phyloP scores from a whole-genome alignment of 2,888 invertebrate species.

The Brachylomia viminalis region DNA sequence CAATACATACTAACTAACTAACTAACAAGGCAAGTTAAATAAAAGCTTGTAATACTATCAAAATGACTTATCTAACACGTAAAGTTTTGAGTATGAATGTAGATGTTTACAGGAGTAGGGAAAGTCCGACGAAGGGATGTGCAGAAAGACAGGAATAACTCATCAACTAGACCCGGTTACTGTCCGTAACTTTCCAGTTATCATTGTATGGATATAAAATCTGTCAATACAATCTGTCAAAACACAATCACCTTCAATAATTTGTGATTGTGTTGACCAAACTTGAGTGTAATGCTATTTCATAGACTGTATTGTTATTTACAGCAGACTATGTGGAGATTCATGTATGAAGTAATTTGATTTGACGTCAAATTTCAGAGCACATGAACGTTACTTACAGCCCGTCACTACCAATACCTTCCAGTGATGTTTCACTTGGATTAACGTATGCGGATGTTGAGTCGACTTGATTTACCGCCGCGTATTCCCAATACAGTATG shows the following conservation, averaged over 20 bases:
- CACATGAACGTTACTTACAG: slow-evolving; percentile 25
- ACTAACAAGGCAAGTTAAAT: no score
- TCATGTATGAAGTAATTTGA: slow-evolving; percentile 6
- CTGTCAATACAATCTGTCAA: background rate
- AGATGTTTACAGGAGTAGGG: no score
- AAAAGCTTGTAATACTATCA: no score
- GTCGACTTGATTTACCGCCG: slow-evolving; percentile 67
- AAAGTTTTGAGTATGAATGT: no score
- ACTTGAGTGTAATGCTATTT: background rate
- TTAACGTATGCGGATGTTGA: slow-evolving; percentile 62
- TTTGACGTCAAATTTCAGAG: slow-evolving; percentile 35
- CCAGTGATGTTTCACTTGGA: slow-evolving; percentile 58
- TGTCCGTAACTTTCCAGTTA: no score
- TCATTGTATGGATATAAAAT: no score
- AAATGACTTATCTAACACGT: no score
- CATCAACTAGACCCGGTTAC: no score
- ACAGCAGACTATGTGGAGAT: background rate
- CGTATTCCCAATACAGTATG: slow-evolving; percentile 68
- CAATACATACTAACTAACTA: no score
- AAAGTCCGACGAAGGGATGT: no score
- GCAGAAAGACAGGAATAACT: no score
- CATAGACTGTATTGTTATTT: background rate
- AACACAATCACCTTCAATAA: background rate
- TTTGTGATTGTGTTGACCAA: background rate
- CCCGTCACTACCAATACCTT: slow-evolving; percentile 47